Percentiles rank a stretch among this genome's conserved stretches.
These are phyloP conservation scores for Calephelis nemesis DNA, from an alignment of 1,140 invertebrate species.

Conservation along the genomic window DNA sequence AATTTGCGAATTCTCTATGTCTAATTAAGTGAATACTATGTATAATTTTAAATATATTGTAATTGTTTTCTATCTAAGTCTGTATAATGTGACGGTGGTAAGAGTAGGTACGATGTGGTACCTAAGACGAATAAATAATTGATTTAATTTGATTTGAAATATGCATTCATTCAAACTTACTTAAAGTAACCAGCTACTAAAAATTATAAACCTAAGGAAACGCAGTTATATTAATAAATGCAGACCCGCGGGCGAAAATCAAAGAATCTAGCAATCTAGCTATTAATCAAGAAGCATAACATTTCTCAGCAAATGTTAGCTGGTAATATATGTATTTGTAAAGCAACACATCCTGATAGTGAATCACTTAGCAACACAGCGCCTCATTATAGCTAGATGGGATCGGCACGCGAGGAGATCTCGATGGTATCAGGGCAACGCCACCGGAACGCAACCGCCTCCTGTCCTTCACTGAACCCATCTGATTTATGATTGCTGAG, in stretches of 20 bases:
- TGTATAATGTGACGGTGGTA: too few relatives aligned
- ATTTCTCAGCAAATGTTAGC: constrained; percentile 25
- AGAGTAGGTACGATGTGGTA: too few relatives aligned
- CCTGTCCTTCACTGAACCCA: constrained; percentile 19
- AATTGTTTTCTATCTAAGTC: too few relatives aligned
- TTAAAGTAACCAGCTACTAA: too few relatives aligned
- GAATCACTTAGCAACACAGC: constrained; percentile 35
- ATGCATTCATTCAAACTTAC: too few relatives aligned
- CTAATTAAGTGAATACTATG: too few relatives aligned
- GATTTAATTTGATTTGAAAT: too few relatives aligned
- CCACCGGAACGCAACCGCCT: constrained; percentile 28
- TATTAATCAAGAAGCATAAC: constrained; percentile 7
- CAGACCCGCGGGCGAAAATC: neutral
- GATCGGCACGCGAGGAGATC: constrained; percentile 38
- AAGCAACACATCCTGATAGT: constrained; percentile 34
- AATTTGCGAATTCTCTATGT: too few relatives aligned
- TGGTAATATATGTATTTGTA: constrained; percentile 34
- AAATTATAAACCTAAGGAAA: too few relatives aligned
- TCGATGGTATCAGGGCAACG: constrained; percentile 32
- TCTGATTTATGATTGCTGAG: neutral
- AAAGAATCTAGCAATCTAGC: constrained; percentile 6
- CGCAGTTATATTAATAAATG: neutral
- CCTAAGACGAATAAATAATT: too few relatives aligned
- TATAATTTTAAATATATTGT: too few relatives aligned
- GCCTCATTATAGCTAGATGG: constrained; percentile 37